Base-by-base conservation (phyloP, 2,888 invertebrate genomes). In the Erebia epiphron region DNA sequence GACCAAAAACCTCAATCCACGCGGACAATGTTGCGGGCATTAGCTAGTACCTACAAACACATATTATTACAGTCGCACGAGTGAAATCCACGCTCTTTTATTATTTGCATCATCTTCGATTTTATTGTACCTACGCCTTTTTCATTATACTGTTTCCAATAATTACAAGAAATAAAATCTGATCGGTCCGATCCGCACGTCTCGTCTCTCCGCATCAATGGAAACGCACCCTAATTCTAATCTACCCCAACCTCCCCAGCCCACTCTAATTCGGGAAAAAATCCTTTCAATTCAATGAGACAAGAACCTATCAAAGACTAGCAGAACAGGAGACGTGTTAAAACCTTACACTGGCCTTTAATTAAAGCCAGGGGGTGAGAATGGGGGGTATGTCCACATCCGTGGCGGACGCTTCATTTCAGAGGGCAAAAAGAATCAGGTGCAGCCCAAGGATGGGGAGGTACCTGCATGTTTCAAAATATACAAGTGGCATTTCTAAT, bases 341-440 rank as follows among this genome's bases (percentile, higher is more conserved):
- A 88, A 91, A 86, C 91, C 92, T 91, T 91, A 88, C 79, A 83
- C 90, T 84, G 84, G 85, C 86, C 89, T 91, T 92, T 92, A 92
- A 92, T 92, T 92, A 92, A 91, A 90, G 85, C 85, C 79, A 78
- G 82, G 54, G 57, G 67, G 71, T 71, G 68, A 73, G 68, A n/a
- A 77, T 69, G 70, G 73, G 76, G 71, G 80, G 83, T 83, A 85
- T 87, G 90, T 89, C 88, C 90, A 88, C 88, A 89, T 90, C 88
- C 89, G 89, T 87, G 87, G 86, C 86, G 85, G 87, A 84, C 88
- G 88, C 91, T 91, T 91, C 91, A 89, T 91, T 90, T 86, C 82
- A 85, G 86, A 87, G 86, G 83, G 82, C 79, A 85, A 90, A 90
- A 89, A 89, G 86, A 84, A 87, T 79, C 82, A 86, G 85, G 86